Conservation (phyloP, 2,888 invertebrate species). For the Trissoscelio sp. region DNA sequence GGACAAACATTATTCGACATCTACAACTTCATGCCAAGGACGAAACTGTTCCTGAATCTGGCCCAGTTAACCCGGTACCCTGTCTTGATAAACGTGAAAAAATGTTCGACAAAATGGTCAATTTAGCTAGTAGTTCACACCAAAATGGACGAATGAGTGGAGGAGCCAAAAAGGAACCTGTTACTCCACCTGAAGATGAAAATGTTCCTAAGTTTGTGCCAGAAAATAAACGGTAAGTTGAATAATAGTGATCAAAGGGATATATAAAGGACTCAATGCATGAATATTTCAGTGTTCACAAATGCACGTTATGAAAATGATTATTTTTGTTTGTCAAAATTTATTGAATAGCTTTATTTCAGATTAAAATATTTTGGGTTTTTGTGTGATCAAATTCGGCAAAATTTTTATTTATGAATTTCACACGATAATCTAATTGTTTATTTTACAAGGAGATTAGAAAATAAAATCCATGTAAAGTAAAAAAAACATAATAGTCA, state of each 20-base stretch:
- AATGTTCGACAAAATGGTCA: slow-evolving; percentile 94
- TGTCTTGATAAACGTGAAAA: slow-evolving; percentile 90
- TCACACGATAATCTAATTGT: not conserved
- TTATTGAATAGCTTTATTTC: slow-evolving; percentile 16
- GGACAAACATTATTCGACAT: slow-evolving; percentile 89
- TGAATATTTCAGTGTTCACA: slow-evolving; percentile 48
- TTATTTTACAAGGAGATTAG: not conserved
- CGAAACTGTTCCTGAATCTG: slow-evolving; percentile 86
- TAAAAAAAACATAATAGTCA: not conserved
- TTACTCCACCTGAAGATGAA: slow-evolving; percentile 71
- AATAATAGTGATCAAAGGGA: not conserved
- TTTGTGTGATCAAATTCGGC: not conserved
- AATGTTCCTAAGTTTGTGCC: slow-evolving; percentile 80
- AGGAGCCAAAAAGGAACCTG: slow-evolving; percentile 71
- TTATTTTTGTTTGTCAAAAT: slow-evolving; percentile 24
- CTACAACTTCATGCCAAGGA: slow-evolving; percentile 87
- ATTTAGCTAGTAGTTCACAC: slow-evolving; percentile 90
- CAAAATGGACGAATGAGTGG: slow-evolving; percentile 83
- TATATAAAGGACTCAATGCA: slow-evolving; percentile 14
- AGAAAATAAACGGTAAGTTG: slow-evolving; percentile 79
- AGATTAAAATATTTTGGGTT: not conserved
- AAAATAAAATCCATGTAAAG: not conserved
- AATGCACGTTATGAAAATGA: slow-evolving; percentile 48
- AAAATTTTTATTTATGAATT: no score
- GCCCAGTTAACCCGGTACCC: slow-evolving; percentile 92